phyloP scores from a whole-genome alignment of 2,113 vertebrate genomes.

The Morphnarchus princeps region DNA sequence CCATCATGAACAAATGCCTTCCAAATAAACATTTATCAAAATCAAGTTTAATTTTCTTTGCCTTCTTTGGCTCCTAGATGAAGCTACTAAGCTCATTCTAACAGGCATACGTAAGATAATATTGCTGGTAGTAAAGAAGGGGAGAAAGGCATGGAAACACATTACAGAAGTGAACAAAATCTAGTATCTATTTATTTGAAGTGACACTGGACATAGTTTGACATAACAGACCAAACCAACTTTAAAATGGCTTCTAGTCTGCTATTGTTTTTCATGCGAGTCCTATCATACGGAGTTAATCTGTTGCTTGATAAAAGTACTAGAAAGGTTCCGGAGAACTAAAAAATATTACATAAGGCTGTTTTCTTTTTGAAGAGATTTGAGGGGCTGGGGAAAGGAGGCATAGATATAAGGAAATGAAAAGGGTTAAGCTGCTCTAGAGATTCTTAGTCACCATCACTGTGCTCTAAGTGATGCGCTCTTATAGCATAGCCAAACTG shows the following conservation, averaged over 20 bases:
- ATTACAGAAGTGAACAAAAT: background rate
- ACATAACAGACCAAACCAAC: background rate
- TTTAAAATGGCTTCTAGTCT: background rate
- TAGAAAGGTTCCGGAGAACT: background rate
- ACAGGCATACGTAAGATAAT: background rate
- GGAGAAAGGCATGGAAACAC: background rate
- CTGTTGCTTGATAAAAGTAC: background rate
- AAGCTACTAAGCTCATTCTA: background rate
- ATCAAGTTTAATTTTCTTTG: background rate
- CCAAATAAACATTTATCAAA: background rate
- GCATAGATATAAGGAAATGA: background rate
- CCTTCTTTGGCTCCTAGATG: background rate
- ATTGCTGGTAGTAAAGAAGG: background rate
- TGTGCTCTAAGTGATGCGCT: background rate
- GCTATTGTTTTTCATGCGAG: background rate
- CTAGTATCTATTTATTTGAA: background rate
- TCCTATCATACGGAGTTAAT: background rate
- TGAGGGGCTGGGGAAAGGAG: background rate
- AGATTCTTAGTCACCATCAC: background rate
- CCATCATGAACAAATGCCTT: background rate
- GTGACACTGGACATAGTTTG: background rate
- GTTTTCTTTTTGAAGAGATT: background rate
- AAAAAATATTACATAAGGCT: background rate
- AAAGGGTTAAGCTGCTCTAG: background rate
- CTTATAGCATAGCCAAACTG: background rate